Evolutionary conservation across 1,140 invertebrate species (phyloP), one percentile per base, ranked within the genome.

Genomic region (Oncopeltus fasciatus): DNA sequence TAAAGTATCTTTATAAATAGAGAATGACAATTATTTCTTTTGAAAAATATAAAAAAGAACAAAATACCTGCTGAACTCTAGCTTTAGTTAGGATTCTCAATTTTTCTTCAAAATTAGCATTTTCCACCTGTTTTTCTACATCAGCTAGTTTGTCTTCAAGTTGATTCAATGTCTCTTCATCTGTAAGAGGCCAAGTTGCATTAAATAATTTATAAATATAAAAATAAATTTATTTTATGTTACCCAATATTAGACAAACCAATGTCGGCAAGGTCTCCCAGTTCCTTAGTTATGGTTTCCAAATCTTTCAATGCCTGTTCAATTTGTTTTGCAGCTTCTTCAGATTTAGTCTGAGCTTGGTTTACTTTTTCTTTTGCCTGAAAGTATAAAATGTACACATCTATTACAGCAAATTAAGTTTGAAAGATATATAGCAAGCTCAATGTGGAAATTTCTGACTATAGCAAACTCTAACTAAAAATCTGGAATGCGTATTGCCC

Each of bases 321-420:
- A 26, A 60, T 60, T 49, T 60, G 38, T 5, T 60, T 31, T 28
- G 59, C 27, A 27, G 44, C 59, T 49, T 60, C 59, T 28, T 20
- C 43, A 16, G 43, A 38, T 60, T 38, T 60, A 16, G 21, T 60
- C 20, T 60, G 33, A 18, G 59, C 59, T 43, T 47, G 29, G n/a
- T 16, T 43, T 16, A 60, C 59, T 60, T 49, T 60, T 21, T 60
- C 59, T 43, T 46, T 60, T n/a, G 59, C 59, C 59, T 60, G 44
- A 29, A 29, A 60, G n/a, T 44, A 29, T 53, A 3, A 24, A 26
- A 56, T 21, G n/a, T n/a, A n/a, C n/a, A n/a, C n/a, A n/a, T n/a
- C n/a, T n/a, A n/a, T n/a, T n/a, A n/a, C n/a, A n/a, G n/a, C n/a
- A n/a, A n/a, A n/a, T n/a, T n/a, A n/a, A n/a, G n/a, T n/a, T n/a